Base-by-base conservation (phyloP, 2,888 invertebrate species). In the Hypsopygia costalis region DNA sequence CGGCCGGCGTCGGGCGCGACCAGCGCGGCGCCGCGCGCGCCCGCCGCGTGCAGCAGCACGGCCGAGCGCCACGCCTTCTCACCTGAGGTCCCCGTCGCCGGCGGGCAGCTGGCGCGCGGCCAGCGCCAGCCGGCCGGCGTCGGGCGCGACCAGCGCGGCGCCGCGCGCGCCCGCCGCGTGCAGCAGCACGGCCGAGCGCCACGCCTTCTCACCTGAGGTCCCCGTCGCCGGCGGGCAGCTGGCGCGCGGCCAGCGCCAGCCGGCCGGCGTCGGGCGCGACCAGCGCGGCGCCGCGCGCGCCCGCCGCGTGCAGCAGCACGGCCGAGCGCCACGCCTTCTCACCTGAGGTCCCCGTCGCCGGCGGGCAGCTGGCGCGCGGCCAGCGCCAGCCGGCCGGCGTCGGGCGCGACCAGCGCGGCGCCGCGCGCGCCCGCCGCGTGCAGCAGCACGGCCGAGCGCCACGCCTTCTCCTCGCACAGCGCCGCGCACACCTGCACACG, bases 281-380 rank as follows among this genome's bases (percentile, higher is more conserved):
- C 45, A 49, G 52, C 31, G 68, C 62, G 10, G 59, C 73, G 33
- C 49, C 58, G 16, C 40, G 51, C 11, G 76, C 75, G 44, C 73
- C 63, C n/a, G 69, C 78, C 49, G 64, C 76, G 68, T 85, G 79
- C 62, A 86, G 69, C 54, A 85, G 51, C 54, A 77, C 83, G n/a
- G 76, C 82, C 32, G 59, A 55, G 38, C 40, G 34, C 85, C 85
- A 82, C n/a, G 72, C 80, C 58, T 83, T 85, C 12, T 66, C 27
- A 75, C 76, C 81, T 62, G 32, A 81, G 74, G 43, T 71, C 62
- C 20, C 77, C 72, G 47, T 62, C 61, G 35, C 81, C 78, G n/a
- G 75, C 69, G 29, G 83, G 85, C 54, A 85, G 66, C 46, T 62
- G 76, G 21, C 83, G 69, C 41, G 70, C 69, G 40, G 70, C 55